Evolutionary conservation across 2,888 invertebrate species (phyloP), one percentile per base, ranked within the genome.

Genomic region (Plebejus melissa): DNA sequence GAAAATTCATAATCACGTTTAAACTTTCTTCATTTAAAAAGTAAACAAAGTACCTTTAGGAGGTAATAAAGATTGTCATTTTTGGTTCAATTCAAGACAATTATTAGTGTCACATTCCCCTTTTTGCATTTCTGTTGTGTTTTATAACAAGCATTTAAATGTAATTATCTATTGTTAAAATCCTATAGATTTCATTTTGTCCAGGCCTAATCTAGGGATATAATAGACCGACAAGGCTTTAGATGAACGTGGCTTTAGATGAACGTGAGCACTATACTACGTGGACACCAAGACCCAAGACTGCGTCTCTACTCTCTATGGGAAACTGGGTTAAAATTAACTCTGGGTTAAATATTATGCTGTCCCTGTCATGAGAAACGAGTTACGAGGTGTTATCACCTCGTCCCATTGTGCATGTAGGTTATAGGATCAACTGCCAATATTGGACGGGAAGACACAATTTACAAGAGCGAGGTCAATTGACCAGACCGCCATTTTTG

Each of bases 351-450:
- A 54, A 54, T 54, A 54, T 54, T 54, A 54, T 54, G 54, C 3
- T 54, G 54, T 54, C 54, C 54, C 54, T 16, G 16, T 54, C 54
- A 16, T 46, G 0, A 46, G 13, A 54, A 16, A 54, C 22, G 58
- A 58, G 74, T 60, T 60, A 54, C 22, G 58, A 58, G 74, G 74
- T 60, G 22, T n/a, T n/a, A 38, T 76, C 76, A 77, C 78, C 75
- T 77, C 74, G 77, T 75, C 75, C 58, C 71, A 58, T 58, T 38
- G 70, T 60, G 78, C 79, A 87, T 84, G 81, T 87, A 80, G 87
- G 88, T 87, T 86, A 88, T 85, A 88, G 86, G 88, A 89, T 87
- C 88, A 88, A 87, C 84, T 84, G 80, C 82, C 86, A 87, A 86
- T 87, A 82, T 80, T 83, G 76, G 77, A 82, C 83, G 81, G 89